phyloP scores from a whole-genome alignment of 1,140 invertebrate genomes.

The Yoshiicerus persimilis region DNA sequence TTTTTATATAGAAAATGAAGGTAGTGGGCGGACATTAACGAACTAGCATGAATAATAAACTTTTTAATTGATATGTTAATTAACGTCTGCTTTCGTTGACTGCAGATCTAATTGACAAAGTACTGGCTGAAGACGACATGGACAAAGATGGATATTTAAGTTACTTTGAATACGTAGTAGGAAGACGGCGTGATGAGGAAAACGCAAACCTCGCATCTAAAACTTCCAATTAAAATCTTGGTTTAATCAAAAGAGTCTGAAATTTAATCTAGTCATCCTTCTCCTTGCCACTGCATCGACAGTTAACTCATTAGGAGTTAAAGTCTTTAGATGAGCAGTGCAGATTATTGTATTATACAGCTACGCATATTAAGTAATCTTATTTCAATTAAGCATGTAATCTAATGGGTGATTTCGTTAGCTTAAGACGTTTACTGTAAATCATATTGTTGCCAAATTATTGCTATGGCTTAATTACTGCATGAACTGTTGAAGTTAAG shows the following conservation, averaged over 20 bases:
- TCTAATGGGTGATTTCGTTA: not conserved
- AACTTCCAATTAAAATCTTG: not conserved
- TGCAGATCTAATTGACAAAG: conserved; percentile 75
- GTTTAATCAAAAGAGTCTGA: not conserved
- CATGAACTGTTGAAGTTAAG: not conserved
- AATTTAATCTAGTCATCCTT: not conserved
- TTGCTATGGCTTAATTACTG: not conserved
- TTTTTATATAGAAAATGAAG: too few relatives aligned
- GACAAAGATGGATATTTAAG: conserved; percentile 79
- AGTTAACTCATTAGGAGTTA: not conserved
- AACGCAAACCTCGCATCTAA: not conserved
- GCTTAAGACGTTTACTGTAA: not conserved
- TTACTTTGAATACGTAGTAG: conserved; percentile 73
- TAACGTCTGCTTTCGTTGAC: conserved; percentile 49
- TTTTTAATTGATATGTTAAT: not conserved
- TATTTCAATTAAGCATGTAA: not conserved
- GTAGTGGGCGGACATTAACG: too few relatives aligned
- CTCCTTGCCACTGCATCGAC: not conserved
- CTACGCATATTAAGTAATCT: not conserved
- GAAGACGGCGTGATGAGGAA: conserved; percentile 54
- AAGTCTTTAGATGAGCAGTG: not conserved
- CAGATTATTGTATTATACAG: not conserved
- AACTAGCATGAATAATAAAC: too few relatives aligned
- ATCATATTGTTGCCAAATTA: not conserved
- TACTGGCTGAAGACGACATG: conserved; percentile 73